Percentiles rank a stretch among this genome's conserved stretches.
Conservation (phyloP, 1,140 invertebrate genomes). For the Danaus plexippus region DNA sequence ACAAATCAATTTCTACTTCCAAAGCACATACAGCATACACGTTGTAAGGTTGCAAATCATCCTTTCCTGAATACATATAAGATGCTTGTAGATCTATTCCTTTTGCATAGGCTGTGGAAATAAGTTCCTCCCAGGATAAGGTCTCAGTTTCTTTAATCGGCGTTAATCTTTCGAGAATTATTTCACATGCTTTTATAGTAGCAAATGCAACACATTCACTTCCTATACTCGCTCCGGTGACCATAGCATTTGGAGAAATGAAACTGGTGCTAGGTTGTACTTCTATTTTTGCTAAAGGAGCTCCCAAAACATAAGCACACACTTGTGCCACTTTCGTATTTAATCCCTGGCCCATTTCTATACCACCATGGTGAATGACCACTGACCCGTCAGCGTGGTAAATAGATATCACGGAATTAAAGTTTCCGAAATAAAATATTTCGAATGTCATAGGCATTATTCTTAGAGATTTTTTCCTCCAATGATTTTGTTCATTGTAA, state of each 20-base stretch:
- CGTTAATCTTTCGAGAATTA: constrained; percentile 73
- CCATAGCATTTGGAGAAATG: constrained; percentile 73
- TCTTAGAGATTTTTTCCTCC: constrained; percentile 82
- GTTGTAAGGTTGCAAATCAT: constrained; percentile 72
- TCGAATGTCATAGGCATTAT: constrained; percentile 75
- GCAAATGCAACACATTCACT: constrained; percentile 69
- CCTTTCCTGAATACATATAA: constrained; percentile 73
- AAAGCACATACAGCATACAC: constrained; percentile 75
- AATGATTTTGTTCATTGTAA: constrained; percentile 81
- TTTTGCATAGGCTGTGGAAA: constrained; percentile 69
- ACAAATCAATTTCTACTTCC: constrained; percentile 83
- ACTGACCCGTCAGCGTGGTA: constrained; percentile 85
- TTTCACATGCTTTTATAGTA: constrained; percentile 77
- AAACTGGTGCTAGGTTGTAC: constrained; percentile 78
- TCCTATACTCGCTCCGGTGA: constrained; percentile 76
- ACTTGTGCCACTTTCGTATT: constrained; percentile 83
- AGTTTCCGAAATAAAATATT: constrained; percentile 72
- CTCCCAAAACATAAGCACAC: constrained; percentile 78
- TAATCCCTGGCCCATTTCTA: constrained; percentile 90
- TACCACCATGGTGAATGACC: constrained; percentile 81
- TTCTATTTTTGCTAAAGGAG: constrained; percentile 76
- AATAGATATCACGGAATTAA: constrained; percentile 77
- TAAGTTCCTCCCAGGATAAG: constrained; percentile 75
- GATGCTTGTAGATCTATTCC: constrained; percentile 77
- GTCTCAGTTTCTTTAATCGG: constrained; percentile 73